Base-by-base conservation (phyloP, 1,140 invertebrate genomes). In the Pemphigus obesinymphae region DNA sequence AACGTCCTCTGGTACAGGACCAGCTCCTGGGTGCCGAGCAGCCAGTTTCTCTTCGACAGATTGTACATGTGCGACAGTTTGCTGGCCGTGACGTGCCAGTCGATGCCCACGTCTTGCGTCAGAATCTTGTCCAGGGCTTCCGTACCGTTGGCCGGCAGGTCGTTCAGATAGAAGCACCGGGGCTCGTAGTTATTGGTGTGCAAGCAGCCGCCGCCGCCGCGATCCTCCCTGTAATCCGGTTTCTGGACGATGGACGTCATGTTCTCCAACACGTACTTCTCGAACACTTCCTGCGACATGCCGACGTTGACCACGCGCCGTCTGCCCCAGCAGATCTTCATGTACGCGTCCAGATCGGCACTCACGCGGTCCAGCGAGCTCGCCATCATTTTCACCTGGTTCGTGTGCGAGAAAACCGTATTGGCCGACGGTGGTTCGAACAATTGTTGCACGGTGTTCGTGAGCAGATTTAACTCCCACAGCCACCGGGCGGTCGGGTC, bases 181-280 rank as follows among this genome's bases (percentile, higher is more conserved):
- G 53, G 34, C 31, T 0, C 34, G 6, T 23, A 78, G n/a, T 61
- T n/a, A n/a, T n/a, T n/a, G n/a, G n/a, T n/a, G n/a, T n/a, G n/a
- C n/a, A n/a, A n/a, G n/a, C n/a, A n/a, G n/a, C 53, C 1, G 40
- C n/a, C n/a, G 7, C 53, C 29, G 2, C 17, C 1, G 6, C 58
- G 58, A n/a, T n/a, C n/a, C n/a, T 34, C 29, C 34, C 5, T 10
- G 29, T 6, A 6, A 0, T 48, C 45, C 29, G 58, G 11, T 1
- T 7, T 11, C n/a, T 40, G 8, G 3, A 26, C 53, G 34, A 34
- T 43, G 34, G 31, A 23, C 75, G 31, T 61, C 31, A 61, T 23
- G 31, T 78, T 55, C n/a, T 78, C 73, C 34, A 78, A 34, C 13
- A 78, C 34, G 75, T 58, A 78, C 34, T 78, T 61, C 34, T 61